phyloP scores from a whole-genome alignment of 2,888 invertebrate genomes.

The Helobdella robusta region DNA sequence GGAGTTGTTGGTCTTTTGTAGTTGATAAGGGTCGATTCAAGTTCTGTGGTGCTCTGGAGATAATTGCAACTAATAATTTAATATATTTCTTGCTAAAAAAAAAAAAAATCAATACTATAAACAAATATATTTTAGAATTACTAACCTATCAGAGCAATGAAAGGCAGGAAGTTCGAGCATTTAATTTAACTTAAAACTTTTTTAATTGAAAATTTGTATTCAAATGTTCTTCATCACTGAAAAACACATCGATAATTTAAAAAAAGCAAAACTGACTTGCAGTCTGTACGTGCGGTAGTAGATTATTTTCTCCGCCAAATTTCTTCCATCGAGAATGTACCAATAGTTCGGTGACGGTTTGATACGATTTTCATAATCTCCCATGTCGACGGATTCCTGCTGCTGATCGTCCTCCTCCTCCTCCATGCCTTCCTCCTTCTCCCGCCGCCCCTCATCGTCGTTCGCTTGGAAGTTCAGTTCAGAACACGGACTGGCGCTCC shows the following conservation, averaged over 20 bases:
- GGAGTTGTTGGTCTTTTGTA: neutral
- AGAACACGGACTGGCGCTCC: conserved; percentile 15
- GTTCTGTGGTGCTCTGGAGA: conserved; percentile 11
- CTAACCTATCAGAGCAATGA: too few species aligned
- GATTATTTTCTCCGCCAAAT: conserved; percentile 27
- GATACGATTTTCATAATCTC: conserved; percentile 25
- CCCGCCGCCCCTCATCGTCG: too few species aligned
- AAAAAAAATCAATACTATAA: too few species aligned
- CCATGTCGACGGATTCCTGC: conserved; percentile 24
- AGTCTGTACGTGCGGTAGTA: conserved; percentile 18
- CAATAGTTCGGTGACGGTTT: conserved; percentile 25
- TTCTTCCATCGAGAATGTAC: conserved; percentile 23
- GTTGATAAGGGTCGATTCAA: conserved; percentile 7
- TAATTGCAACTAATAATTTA: too few species aligned
- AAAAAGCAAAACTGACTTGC: neutral
- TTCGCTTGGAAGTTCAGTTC: neutral
- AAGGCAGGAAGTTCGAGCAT: too few species aligned
- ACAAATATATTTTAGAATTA: too few species aligned
- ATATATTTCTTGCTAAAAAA: too few species aligned
- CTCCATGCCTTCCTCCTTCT: neutral
- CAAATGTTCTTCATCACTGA: too few species aligned
- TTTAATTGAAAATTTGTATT: too few species aligned
- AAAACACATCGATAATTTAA: too few species aligned
- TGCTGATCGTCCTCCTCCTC: neutral
- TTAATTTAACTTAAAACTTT: too few species aligned